phyloP scores from a whole-genome alignment of 92 coral and sea anemone species.

The Blastomussa wellsi region DNA sequence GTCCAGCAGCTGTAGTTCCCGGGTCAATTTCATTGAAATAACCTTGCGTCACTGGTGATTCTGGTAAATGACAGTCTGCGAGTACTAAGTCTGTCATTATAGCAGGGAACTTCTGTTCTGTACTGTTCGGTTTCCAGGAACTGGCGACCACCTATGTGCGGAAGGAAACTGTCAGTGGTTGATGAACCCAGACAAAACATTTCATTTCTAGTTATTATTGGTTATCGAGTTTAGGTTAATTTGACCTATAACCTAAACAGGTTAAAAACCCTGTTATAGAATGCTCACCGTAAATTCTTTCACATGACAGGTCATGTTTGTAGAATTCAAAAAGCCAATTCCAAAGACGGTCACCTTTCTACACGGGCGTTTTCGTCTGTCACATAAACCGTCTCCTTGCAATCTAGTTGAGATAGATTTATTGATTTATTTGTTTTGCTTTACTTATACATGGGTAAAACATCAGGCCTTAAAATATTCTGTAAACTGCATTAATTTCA shows the following conservation, averaged over 20 bases:
- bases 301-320: slow-evolving; percentile 23
- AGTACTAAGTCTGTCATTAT: slow-evolving; percentile 37
- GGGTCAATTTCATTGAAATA: not conserved
- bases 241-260: no score
- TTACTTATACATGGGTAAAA: no score
- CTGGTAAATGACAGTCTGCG: slow-evolving; percentile 51
- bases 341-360: slow-evolving; percentile 8
- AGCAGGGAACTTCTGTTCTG: slow-evolving; percentile 20
- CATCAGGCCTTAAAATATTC: no score
- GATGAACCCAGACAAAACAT: no score
- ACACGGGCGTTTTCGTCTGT: not conserved
- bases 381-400: not conserved
- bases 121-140: slow-evolving; percentile 38
- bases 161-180: no score
- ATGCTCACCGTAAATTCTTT: slow-evolving; percentile 3
- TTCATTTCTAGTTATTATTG: no score
- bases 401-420: not conserved
- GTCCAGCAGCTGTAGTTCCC: slow-evolving; percentile 59
- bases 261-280: no score
- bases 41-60: slow-evolving; percentile 39
- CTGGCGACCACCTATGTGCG: slow-evolving; percentile 34
- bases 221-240: no score
- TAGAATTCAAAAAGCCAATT: not conserved
- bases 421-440: no score
- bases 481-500: no score